These are phyloP conservation scores for Octonoba sinensis DNA, from an alignment of 2,888 invertebrate genomes.

Conservation along the genomic window DNA sequence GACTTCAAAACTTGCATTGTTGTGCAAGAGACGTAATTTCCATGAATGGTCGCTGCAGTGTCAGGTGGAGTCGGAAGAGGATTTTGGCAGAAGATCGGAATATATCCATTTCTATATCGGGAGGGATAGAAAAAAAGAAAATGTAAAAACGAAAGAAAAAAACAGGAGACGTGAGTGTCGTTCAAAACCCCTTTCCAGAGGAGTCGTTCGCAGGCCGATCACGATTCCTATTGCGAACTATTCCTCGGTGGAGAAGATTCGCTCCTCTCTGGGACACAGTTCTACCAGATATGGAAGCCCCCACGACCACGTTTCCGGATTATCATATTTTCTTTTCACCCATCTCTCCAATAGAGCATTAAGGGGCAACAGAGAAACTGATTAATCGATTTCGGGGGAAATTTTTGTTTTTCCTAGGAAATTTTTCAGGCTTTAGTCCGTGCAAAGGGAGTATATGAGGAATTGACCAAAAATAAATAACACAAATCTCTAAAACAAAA, in stretches of 20 bases:
- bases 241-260: slow-evolving; percentile 1
- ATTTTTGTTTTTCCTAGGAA: too few species aligned
- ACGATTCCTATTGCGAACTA: slow-evolving; percentile 24
- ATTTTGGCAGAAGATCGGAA: neutral
- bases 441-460: too few species aligned
- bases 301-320: slow-evolving; percentile 25
- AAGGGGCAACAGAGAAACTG: slow-evolving; percentile 6
- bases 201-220: slow-evolving; percentile 16
- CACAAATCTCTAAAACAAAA: too few species aligned
- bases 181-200: too few species aligned
- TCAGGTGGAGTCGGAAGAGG: too few species aligned
- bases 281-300: neutral
- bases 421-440: too few species aligned
- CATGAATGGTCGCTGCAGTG: too few species aligned
- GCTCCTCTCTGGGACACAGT: neutral
- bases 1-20: too few species aligned
- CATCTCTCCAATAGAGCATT: neutral
- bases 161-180: slow-evolving; percentile 15
- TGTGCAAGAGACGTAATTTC: too few species aligned
- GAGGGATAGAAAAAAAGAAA: neutral
- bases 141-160: neutral
- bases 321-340: slow-evolving; percentile 29
- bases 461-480: too few species aligned
- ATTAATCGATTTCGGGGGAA: slow-evolving; percentile 13
- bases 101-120: slow-evolving; percentile 21